phyloP scores from a whole-genome alignment of 2,113 vertebrate genomes.

The Silurus asotus region DNA sequence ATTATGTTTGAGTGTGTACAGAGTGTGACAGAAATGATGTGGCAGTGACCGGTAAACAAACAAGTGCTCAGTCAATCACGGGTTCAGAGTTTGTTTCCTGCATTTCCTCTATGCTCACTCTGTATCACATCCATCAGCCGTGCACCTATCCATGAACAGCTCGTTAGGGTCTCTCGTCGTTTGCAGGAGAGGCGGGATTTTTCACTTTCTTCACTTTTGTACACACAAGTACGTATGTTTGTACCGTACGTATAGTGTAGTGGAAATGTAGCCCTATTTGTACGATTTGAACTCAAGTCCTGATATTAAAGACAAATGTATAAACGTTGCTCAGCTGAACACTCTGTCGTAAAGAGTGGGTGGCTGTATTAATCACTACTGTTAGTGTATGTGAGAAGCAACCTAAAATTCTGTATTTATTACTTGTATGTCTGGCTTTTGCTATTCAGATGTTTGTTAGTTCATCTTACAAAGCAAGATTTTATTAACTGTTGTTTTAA shows the following conservation, averaged over 20 bases:
- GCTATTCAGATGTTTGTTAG: slow-evolving; percentile 47
- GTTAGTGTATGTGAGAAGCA: slow-evolving; percentile 39
- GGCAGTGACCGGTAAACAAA: slow-evolving; percentile 33
- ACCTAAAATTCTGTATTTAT: slow-evolving; percentile 50
- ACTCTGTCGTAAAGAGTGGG: slow-evolving; percentile 8
- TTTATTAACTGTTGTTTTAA: slow-evolving; percentile 40
- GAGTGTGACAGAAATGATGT: slow-evolving; percentile 24
- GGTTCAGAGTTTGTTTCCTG: slow-evolving; percentile 21
- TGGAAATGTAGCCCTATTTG: slow-evolving; percentile 53
- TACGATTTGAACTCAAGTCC: slow-evolving; percentile 33
- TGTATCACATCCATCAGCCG: slow-evolving; percentile 21
- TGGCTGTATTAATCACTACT: slow-evolving; percentile 25
- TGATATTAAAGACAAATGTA: slow-evolving; percentile 22
- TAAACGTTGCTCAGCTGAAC: slow-evolving; percentile 21
- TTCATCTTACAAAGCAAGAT: slow-evolving; percentile 36
- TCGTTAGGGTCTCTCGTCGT: not conserved
- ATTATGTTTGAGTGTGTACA: slow-evolving; percentile 2
- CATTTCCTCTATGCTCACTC: slow-evolving; percentile 17
- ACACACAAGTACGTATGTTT: slow-evolving; percentile 33
- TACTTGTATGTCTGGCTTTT: slow-evolving; percentile 47
- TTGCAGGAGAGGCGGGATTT: not conserved
- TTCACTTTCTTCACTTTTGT: slow-evolving; percentile 38
- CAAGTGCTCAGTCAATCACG: slow-evolving; percentile 27
- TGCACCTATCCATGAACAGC: slow-evolving; percentile 7
- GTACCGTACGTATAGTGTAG: slow-evolving; percentile 44